These are phyloP conservation scores for Rosalia funebris DNA, from an alignment of 2,888 invertebrate genomes.

Conservation along the genomic window DNA sequence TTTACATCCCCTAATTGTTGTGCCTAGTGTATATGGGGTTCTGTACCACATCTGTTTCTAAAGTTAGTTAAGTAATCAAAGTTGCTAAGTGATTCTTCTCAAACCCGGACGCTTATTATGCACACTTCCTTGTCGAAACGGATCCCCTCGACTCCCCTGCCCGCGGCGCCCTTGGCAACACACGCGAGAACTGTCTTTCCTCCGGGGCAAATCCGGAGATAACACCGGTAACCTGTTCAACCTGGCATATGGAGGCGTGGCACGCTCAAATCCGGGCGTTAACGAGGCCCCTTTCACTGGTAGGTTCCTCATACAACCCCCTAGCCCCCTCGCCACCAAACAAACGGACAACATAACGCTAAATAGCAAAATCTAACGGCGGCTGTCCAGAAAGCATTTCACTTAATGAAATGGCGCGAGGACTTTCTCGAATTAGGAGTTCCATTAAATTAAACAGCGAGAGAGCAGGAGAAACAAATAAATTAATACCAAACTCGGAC, in stretches of 20 bases:
- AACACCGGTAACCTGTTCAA: slow-evolving; percentile 27
- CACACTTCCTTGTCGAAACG: too few species aligned
- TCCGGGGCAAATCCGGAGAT: slow-evolving; percentile 20
- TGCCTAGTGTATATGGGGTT: too few species aligned
- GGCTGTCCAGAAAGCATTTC: slow-evolving; percentile 2
- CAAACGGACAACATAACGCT: not conserved
- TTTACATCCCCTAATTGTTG: too few species aligned
- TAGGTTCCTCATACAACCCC: too few species aligned
- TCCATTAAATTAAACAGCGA: not conserved
- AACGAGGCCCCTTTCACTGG: slow-evolving; percentile 14
- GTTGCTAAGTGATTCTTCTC: too few species aligned
- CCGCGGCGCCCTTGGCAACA: too few species aligned
- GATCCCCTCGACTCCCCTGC: too few species aligned
- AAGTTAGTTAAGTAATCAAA: too few species aligned
- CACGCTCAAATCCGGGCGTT: slow-evolving; percentile 32
- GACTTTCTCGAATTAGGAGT: not conserved
- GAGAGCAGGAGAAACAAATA: not conserved
- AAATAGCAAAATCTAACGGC: not conserved
- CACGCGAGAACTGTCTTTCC: too few species aligned
- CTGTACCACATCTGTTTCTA: too few species aligned
- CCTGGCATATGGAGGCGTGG: slow-evolving; percentile 21
- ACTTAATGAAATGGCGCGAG: slow-evolving; percentile 25
- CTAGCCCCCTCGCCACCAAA: too few species aligned
- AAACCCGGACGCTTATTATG: too few species aligned
- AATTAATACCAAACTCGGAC: not conserved